phyloP scores from a whole-genome alignment of 2,888 invertebrate species.

The Suillia variegata region DNA sequence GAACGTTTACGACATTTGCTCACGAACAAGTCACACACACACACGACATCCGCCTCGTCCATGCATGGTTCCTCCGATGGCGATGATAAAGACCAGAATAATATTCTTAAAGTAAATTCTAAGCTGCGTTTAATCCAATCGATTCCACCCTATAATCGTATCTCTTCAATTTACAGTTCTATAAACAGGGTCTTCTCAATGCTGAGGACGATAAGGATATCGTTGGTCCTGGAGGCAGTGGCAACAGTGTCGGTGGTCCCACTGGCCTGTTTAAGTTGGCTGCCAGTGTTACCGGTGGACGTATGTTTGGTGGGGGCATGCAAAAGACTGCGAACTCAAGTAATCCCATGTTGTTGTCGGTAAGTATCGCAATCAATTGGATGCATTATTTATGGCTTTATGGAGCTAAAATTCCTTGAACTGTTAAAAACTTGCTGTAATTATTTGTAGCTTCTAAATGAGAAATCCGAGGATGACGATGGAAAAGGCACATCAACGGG shows the following conservation, averaged over 20 bases:
- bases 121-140: neutral
- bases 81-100: slow-evolving; percentile 53
- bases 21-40: slow-evolving; percentile 57
- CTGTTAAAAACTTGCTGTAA: neutral
- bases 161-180: slow-evolving; percentile 38
- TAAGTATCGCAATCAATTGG: slow-evolving; percentile 55
- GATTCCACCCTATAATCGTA: neutral
- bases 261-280: slow-evolving; percentile 44
- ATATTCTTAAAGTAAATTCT: slow-evolving; percentile 44
- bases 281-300: slow-evolving; percentile 27
- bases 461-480: slow-evolving; percentile 80
- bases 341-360: slow-evolving; percentile 72
- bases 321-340: slow-evolving; percentile 59
- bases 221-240: slow-evolving; percentile 18
- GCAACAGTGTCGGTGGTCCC: slow-evolving; percentile 24
- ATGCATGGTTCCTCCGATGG: slow-evolving; percentile 39
- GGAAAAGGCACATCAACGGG: slow-evolving; percentile 55
- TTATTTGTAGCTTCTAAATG: slow-evolving; percentile 73
- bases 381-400: slow-evolving; percentile 1
- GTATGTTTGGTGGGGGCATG: slow-evolving; percentile 34
- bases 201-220: slow-evolving; percentile 59
- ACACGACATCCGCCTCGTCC: slow-evolving; percentile 37
- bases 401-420: neutral
- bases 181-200: slow-evolving; percentile 46
- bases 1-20: slow-evolving; percentile 64